Percentiles rank a stretch among this genome's conserved stretches.
phyloP scores from a whole-genome alignment of 2,797 vertebrate species.

The Taenioides sp. region DNA sequence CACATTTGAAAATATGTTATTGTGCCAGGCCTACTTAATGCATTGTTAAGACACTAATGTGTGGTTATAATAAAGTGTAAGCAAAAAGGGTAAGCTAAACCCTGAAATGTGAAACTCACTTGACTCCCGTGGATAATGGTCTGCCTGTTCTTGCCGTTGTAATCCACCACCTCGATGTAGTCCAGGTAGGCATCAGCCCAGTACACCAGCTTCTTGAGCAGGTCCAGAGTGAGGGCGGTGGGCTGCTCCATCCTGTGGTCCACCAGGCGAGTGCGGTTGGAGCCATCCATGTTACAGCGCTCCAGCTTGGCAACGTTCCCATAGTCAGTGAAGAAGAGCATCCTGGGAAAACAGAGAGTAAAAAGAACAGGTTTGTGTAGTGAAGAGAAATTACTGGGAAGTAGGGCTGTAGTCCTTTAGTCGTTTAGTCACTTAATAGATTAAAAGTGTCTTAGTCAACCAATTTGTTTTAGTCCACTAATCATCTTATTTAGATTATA shows the following conservation, averaged over 20 bases:
- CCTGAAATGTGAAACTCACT: constrained; percentile 78
- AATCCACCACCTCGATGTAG: constrained; percentile 92
- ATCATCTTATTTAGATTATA: too few relatives aligned
- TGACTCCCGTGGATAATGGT: constrained; percentile 86
- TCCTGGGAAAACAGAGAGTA: constrained; percentile 72
- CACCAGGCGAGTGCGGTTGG: constrained; percentile 89
- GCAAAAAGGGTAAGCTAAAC: background rate
- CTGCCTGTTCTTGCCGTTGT: constrained; percentile 88
- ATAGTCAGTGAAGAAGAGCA: constrained; percentile 97
- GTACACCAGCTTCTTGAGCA: constrained; percentile 93
- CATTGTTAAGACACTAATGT: too few relatives aligned
- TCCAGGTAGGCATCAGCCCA: constrained; percentile 96
- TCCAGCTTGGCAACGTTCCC: constrained; percentile 92
- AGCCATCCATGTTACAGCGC: constrained; percentile 96
- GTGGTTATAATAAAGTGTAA: background rate
- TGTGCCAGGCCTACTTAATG: too few relatives aligned
- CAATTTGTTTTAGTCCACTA: too few relatives aligned
- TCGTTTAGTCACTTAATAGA: too few relatives aligned
- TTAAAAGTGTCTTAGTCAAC: too few relatives aligned
- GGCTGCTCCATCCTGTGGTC: constrained; percentile 90
- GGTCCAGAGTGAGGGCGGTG: constrained; percentile 87
- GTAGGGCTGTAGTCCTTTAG: too few relatives aligned
- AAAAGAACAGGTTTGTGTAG: background rate
- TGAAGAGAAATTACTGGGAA: background rate
- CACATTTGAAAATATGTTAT: too few relatives aligned